These are phyloP conservation scores for Troides oblongomaculatus DNA, from an alignment of 2,888 invertebrate species.

Conservation along the genomic window DNA sequence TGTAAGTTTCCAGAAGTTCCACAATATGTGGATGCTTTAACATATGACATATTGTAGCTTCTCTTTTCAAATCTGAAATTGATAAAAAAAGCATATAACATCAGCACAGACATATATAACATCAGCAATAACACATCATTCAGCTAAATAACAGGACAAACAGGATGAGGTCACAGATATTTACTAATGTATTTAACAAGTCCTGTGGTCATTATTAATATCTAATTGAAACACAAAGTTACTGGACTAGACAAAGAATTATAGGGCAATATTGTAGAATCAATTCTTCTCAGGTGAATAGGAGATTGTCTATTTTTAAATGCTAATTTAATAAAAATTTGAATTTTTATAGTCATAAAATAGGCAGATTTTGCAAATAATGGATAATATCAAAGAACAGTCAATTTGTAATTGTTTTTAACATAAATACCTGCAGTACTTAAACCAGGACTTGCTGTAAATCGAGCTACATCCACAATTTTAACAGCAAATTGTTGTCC, in stretches of 20 bases:
- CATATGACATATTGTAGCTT: slow-evolving; percentile 99
- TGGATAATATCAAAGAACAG: neutral
- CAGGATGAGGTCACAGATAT: too few relatives aligned
- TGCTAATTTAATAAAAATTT: too few relatives aligned
- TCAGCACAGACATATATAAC: too few relatives aligned
- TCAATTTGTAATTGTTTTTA: neutral
- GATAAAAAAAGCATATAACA: neutral
- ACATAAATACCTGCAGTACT: slow-evolving; percentile 91
- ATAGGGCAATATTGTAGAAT: too few relatives aligned
- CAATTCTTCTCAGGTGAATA: too few relatives aligned
- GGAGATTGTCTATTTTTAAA: too few relatives aligned
- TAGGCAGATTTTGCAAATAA: neutral
- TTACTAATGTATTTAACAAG: neutral
- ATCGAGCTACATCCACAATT: slow-evolving; percentile 98
- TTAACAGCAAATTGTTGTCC: slow-evolving; percentile 98
- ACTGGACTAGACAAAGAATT: too few relatives aligned
- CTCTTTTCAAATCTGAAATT: slow-evolving; percentile 95
- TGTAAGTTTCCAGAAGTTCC: slow-evolving; percentile 98
- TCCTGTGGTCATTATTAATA: too few relatives aligned
- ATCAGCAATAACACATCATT: too few relatives aligned
- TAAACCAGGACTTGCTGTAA: slow-evolving; percentile 97
- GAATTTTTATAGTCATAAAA: neutral
- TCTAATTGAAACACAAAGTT: too few relatives aligned
- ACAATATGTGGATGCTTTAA: slow-evolving; percentile 99
- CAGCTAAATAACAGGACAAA: too few relatives aligned